These are phyloP conservation scores for Cyprinodon variegatus DNA, from an alignment of 2,113 vertebrate species.

Conservation along the genomic window DNA sequence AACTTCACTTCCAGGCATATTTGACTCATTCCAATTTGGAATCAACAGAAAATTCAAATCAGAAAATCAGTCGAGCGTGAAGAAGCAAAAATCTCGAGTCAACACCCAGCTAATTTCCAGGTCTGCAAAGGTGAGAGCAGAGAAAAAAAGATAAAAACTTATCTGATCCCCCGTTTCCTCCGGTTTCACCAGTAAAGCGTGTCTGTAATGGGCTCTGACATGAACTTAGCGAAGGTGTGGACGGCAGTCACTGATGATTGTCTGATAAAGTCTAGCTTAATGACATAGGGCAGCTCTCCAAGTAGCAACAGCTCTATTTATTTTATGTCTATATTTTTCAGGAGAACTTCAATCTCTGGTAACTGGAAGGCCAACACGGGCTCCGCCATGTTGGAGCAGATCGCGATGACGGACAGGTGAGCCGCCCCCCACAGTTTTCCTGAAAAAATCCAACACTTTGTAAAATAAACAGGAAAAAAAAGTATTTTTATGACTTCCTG, in stretches of 20 bases:
- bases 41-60: not conserved
- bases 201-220: conserved; percentile 27
- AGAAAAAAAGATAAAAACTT: not conserved
- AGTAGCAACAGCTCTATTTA: not conserved
- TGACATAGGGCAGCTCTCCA: not conserved
- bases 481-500: not conserved
- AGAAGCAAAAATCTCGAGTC: conserved; percentile 24
- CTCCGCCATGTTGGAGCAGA: conserved; percentile 97
- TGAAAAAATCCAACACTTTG: not conserved
- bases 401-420: conserved; percentile 98
- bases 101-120: conserved; percentile 30
- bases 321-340: conserved; percentile 59
- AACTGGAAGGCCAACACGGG: conserved; percentile 99
- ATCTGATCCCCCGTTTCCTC: not conserved
- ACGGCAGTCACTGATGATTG: conserved; percentile 29
- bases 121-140: not conserved
- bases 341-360: conserved; percentile 97
- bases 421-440: conserved; percentile 1
- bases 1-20: not conserved
- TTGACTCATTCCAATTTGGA: not conserved
- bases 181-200: not conserved
- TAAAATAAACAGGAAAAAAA: not conserved
- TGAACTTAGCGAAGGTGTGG: conserved; percentile 43
- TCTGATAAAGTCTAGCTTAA: conserved; percentile 7
- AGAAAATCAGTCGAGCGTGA: conserved; percentile 4